Evolutionary conservation across 2,113 vertebrate genomes (phyloP), one percentile per base, ranked within the genome.

Genomic region (Perca fluviatilis): DNA sequence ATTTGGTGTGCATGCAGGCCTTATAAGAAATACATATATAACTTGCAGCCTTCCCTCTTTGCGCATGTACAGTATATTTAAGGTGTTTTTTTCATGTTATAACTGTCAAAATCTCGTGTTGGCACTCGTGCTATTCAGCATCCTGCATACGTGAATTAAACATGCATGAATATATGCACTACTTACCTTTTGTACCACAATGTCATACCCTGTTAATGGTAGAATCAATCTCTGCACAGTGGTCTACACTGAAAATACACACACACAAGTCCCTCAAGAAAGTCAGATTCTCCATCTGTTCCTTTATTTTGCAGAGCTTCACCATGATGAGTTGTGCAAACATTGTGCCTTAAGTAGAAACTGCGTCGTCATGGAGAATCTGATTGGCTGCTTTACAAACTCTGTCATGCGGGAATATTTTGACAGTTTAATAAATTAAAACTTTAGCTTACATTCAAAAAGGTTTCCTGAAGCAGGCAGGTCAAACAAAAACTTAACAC

Each of bases 71-170:
- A 56, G 54, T 49, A 49, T 25, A 56, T 12, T 30, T 54, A 11
- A 43, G 10, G 1, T 43, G 11, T 66, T 2, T 70, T 50, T 78
- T n/a, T 4, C 23, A 18, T 9, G 9, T 4, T 3, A 19, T 53
- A 46, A 43, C 21, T 33, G 30, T 49, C 49, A 63, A 6, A 4
- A 10, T 18, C 63, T 56, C 13, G 8, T 56, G 66, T 64, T 23
- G 8, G 4, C 9, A 19, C 25, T 65, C 46, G 21, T 66, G 49
- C 61, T 56, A 0, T 27, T 68, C 14, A 60, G 56, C 66, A 61
- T 72, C 9, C 63, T 67, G 69, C 66, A 51, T 65, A n/a, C 14
- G 50, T 72, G 58, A 77, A 40, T 27, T 12, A 13, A 79, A 53
- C 49, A 27, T 58, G 57, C 50, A 27, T 18, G 66, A 18, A 27